Conservation (phyloP, 1,140 invertebrate genomes). For the Hyles euphorbiae region DNA sequence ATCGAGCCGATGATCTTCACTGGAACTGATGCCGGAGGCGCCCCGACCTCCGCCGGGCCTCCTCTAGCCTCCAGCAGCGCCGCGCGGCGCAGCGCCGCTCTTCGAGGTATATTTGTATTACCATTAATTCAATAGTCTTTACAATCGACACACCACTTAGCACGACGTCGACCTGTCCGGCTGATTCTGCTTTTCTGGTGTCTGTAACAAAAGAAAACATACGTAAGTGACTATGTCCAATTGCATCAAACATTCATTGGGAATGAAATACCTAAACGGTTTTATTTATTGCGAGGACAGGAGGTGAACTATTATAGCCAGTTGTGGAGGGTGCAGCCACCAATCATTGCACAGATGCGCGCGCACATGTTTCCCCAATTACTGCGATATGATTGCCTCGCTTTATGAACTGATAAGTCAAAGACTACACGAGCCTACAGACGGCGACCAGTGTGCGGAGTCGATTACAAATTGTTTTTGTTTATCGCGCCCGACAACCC, state of each 20-base stretch:
- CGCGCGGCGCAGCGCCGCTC: constrained; percentile 17
- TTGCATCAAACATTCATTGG: background rate
- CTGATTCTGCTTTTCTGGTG: constrained; percentile 68
- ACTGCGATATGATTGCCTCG: constrained; percentile 3
- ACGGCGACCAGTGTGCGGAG: too few species aligned
- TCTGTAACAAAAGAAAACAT: constrained; percentile 70
- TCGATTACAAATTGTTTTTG: too few species aligned
- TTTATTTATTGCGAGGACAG: background rate
- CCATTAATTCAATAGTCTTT: constrained; percentile 60
- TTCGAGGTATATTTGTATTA: constrained; percentile 52
- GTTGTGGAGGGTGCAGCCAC: constrained; percentile 11
- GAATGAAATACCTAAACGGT: background rate
- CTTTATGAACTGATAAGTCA: constrained; percentile 7
- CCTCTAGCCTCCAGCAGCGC: constrained; percentile 6
- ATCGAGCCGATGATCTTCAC: constrained; percentile 65
- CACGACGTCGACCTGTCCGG: constrained; percentile 68
- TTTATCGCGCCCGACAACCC: too few species aligned
- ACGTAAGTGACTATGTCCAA: constrained; percentile 20
- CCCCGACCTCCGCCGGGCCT: constrained; percentile 12
- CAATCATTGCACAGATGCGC: constrained; percentile 44
- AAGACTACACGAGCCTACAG: constrained; percentile 2
- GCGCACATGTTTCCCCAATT: constrained; percentile 30
- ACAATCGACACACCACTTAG: constrained; percentile 44
- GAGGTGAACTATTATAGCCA: too few species aligned
- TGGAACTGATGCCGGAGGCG: constrained; percentile 49